Base-by-base conservation (phyloP, 2,797 vertebrate species). In the Thunnus albacares region DNA sequence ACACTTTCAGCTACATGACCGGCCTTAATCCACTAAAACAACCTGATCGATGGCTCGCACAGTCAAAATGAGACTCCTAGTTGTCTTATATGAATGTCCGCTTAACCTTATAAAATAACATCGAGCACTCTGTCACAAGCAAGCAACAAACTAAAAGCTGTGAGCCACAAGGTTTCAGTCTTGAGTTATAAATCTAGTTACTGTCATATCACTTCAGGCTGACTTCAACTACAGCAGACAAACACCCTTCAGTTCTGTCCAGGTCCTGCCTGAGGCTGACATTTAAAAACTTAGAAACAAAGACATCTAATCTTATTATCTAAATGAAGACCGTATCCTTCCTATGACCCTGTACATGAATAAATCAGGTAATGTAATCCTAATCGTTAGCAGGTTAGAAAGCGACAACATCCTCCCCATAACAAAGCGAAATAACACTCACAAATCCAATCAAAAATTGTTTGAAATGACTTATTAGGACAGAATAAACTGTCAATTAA, bases 401-500 rank as follows among this genome's bases (percentile, higher is more conserved):
- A 60, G 7, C 9, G 13, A 60, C 17, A 38, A 18, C 5, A 55
- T 26, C 12, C 10, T 41, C 11, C 15, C 30, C 5, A 30, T 26
- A 35, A 59, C 18, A 20, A 58, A 82, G 28, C 35, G 64, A 76
- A 74, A 82, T 18, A 45, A 71, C 58, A 71, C 33, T 58, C 41
- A 63, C 63, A 66, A 79, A 88, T 79, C 62, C 71, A 82, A 81
- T 87, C 74, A 82, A 83, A 85, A 77, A 62, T 22, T 2, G 26
- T 63, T 79, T 47, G 59, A 80, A 89, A 80, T 75, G 51, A 90
- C 85, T 91, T 93, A 93, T 92, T 93, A 92, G 90, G 86, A 89
- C 82, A 72, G 74, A 87, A 86, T 81, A 89, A 92, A 90, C 92
- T 93, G 93, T 91, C 94, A 95, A 91, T 94, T 94, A 93, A 90